phyloP scores from a whole-genome alignment of 2,888 invertebrate genomes.

The Plusia festucae region DNA sequence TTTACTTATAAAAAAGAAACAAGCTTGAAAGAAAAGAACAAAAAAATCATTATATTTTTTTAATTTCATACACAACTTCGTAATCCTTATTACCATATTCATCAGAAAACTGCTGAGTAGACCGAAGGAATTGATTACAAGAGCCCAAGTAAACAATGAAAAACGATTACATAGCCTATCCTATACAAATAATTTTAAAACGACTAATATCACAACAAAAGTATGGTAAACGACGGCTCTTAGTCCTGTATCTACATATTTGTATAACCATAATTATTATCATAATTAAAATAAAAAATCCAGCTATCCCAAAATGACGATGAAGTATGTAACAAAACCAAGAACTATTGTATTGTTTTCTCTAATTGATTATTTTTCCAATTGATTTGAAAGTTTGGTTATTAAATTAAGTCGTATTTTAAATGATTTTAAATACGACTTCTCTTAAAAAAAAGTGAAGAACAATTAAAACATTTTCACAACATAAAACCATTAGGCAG shows the following conservation, averaged over 20 bases:
- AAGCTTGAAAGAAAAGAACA: neutral
- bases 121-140: slow-evolving; percentile 35
- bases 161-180: slow-evolving; percentile 42
- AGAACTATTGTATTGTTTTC: too few species aligned
- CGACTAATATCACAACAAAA: slow-evolving; percentile 26
- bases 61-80: neutral
- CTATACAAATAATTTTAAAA: slow-evolving; percentile 43
- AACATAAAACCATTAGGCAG: too few species aligned
- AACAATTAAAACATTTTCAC: neutral
- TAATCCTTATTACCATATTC: slow-evolving; percentile 28
- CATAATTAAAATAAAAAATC: too few species aligned
- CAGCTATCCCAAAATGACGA: too few species aligned
- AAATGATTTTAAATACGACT: too few species aligned
- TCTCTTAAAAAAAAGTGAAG: too few species aligned
- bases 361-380: too few species aligned
- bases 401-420: too few species aligned
- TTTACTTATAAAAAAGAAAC: too few species aligned
- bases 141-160: slow-evolving; percentile 43
- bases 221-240: slow-evolving; percentile 12
- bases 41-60: neutral
- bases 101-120: slow-evolving; percentile 14
- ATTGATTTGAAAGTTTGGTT: too few species aligned
- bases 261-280: too few species aligned
- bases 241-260: neutral
- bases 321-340: too few species aligned